Evolutionary conservation across 2,113 vertebrate genomes (phyloP), one percentile per base, ranked within the genome.

Genomic region (Hydrolagus affinis): DNA sequence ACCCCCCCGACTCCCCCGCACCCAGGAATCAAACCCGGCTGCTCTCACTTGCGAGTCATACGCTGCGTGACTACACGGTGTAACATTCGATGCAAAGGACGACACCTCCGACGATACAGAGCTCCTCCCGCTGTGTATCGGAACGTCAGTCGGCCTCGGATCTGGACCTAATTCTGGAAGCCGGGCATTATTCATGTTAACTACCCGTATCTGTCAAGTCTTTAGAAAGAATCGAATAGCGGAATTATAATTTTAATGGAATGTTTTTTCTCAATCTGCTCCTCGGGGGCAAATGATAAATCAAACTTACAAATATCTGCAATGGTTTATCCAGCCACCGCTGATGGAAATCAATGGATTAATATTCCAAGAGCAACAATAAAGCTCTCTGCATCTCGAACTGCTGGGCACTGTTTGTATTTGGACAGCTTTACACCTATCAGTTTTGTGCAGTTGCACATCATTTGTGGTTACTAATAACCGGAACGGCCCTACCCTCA

Each of bases 231-330:
- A 83, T 66, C 66, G 60, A 83, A 83, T 66, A 32, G 25, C 78
- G 66, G 32, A 83, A 83, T 83, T 83, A 83, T 60, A 83, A 83
- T 83, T 66, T 83, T 66, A 83, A 83, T 83, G 66, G 62, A 83
- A 83, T 83, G 62, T 83, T 83, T 44, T 44, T 83, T 83, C 78
- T 32, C 64, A 83, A 83, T 83, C 64, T 83, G 19, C 60, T 83
- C 60, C 62, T 28, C 30, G 25, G 66, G 78, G 60, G 19, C 25
- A 15, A n/a, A 15, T 32, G 78, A 83, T 83, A 64, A 66, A 83
- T 83, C 62, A 68, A 83, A 83, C 60, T 44, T 10, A 32, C 32
- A 83, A 57, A 83, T 66, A 66, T 32, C 32, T 30, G 78, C 8
- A 68, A 28, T 66, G 32, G 15, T 83, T 83, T 19, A 21, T 66